Evolutionary conservation across 2,113 vertebrate genomes (phyloP), one percentile per base, ranked within the genome.

Genomic region (Apodemus speciosus): DNA sequence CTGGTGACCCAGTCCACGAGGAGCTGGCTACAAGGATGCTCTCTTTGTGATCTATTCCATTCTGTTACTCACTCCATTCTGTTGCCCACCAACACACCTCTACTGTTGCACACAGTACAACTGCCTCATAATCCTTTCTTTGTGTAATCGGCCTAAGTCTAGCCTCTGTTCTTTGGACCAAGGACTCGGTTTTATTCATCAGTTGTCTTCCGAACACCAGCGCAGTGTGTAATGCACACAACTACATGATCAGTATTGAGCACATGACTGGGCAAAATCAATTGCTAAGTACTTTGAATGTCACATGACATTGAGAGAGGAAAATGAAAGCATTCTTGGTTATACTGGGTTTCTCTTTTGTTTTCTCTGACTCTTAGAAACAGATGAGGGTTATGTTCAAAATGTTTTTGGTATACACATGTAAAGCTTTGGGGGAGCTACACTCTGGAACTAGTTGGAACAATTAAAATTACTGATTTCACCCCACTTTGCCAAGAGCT

Each of bases 391-490:
- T 81, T 95, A 40, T 60, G 96, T 94, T 27, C 46, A 69, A 92
- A 86, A 40, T 60, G 25, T 60, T 81, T 90, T 49, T 32, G 46
- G 68, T 81, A 88, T 49, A 10, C 46, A 84, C 51, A 87, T 53
- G 16, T 49, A 90, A 95, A 87, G 53, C 76, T 94, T 95, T 92
- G 89, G 85, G 64, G 58, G 89, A 56, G 88, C 3, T 20, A 94
- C 3, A 94, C 83, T 69, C 56, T 94, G 94, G 96, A 97, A 96
- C 71, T 3, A 94, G 75, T 46, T 92, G 46, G 43, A 96, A 96
- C 89, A 97, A 97, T 97, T 97, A 97, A 95, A 97, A 86, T 97
- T 96, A 91, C 93, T 98, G 97, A 95, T 94, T 97, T 98, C 66
- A 62, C 83, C 94, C 69, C 75, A 75, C 94, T 94, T 95, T 94